Percentiles rank a stretch among this genome's conserved stretches.
Conservation (phyloP, 2,797 vertebrate species). For the Smutsia temminckii region DNA sequence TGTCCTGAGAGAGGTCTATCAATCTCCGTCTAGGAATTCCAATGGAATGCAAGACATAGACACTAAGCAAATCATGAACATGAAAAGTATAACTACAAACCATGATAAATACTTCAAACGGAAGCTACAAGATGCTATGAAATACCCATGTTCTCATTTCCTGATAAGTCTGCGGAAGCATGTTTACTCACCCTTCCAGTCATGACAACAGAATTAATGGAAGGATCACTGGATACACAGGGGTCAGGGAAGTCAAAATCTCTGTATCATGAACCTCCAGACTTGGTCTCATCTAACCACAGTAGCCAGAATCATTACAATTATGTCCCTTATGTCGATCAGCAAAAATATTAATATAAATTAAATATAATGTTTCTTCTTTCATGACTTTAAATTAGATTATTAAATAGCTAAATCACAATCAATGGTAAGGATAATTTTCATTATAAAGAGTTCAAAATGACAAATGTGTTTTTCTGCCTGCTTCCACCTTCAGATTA, state of each 20-base stretch:
- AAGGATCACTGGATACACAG: not conserved
- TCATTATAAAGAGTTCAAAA: conserved; percentile 8
- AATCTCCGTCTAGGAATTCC: not conserved
- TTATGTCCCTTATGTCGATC: not conserved
- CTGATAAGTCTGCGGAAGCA: not conserved
- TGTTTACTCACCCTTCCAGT: not conserved
- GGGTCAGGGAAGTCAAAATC: not conserved
- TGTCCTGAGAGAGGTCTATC: not conserved
- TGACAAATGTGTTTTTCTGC: not conserved
- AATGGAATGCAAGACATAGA: not conserved
- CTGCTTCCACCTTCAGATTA: not conserved
- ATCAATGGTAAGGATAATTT: not conserved
- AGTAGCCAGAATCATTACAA: not conserved
- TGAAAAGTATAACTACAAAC: not conserved
- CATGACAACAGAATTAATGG: not conserved
- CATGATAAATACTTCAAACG: not conserved
- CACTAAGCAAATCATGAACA: not conserved
- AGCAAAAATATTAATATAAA: conserved; percentile 21
- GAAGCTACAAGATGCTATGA: not conserved
- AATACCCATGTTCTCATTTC: not conserved
- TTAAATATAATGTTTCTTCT: not conserved
- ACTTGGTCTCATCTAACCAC: not conserved
- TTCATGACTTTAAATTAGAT: not conserved
- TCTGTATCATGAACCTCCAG: not conserved
- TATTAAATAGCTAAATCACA: not conserved